Percentiles rank a stretch among this genome's conserved stretches.
These are phyloP conservation scores for Oryzias sinensis DNA, from an alignment of 2,797 vertebrate species.

Conservation along the genomic window DNA sequence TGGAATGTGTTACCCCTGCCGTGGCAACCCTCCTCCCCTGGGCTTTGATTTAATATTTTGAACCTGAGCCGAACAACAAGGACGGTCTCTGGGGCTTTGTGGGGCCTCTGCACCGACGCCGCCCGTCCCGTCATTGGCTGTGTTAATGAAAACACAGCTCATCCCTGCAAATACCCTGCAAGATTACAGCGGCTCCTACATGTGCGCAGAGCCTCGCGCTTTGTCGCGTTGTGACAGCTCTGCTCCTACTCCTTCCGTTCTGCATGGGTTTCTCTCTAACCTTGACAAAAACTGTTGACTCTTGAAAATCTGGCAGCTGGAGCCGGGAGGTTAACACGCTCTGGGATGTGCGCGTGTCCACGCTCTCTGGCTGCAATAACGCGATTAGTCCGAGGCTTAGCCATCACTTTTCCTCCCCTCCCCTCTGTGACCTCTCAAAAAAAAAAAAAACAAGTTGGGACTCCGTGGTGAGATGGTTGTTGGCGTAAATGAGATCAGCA, in stretches of 20 bases:
- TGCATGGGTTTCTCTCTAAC: slow-evolving; percentile 46
- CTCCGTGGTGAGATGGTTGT: neutral
- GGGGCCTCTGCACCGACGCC: slow-evolving; percentile 10
- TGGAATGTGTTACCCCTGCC: slow-evolving; percentile 22
- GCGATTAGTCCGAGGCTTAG: slow-evolving; percentile 63
- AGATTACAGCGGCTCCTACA: neutral
- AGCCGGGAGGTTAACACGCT: slow-evolving; percentile 65
- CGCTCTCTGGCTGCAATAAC: slow-evolving; percentile 52
- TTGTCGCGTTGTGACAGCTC: slow-evolving; percentile 19
- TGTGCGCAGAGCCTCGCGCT: no score
- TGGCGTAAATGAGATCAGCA: slow-evolving; percentile 50
- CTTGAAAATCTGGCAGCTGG: slow-evolving; percentile 44
- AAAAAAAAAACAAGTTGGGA: slow-evolving; percentile 7
- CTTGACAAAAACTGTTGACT: slow-evolving; percentile 68
- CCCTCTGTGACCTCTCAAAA: slow-evolving; percentile 32
- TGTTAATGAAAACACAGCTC: slow-evolving; percentile 7
- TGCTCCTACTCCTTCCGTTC: slow-evolving; percentile 16
- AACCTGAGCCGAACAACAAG: slow-evolving; percentile 27
- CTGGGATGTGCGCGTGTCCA: slow-evolving; percentile 21
- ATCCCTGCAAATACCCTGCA: neutral
- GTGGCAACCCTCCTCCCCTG: slow-evolving; percentile 18
- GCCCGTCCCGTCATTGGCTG: neutral
- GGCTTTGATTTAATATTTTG: slow-evolving; percentile 27
- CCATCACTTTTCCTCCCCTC: slow-evolving; percentile 52
- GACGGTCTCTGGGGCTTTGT: slow-evolving; percentile 14